Evolutionary conservation across 1,140 invertebrate species (phyloP).

Genomic region (Bactericera cockerelli): DNA sequence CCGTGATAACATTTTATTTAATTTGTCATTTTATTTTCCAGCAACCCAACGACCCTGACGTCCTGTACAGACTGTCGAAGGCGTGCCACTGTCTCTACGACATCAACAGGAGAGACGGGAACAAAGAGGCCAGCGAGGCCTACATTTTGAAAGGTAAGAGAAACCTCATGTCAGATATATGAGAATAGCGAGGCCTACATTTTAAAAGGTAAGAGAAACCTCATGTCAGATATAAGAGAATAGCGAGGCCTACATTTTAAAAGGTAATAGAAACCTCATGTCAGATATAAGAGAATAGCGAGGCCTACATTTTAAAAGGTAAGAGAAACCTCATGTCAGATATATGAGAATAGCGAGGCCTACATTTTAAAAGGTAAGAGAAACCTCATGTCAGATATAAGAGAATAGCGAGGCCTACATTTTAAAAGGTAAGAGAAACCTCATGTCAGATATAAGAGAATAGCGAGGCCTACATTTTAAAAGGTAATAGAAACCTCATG

Average conservation of each 20-base stretch:
- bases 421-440: slow-evolving; percentile 34
- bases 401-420: slow-evolving; percentile 37
- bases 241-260: slow-evolving; percentile 36
- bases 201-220: slow-evolving; percentile 34
- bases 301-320: slow-evolving; percentile 40
- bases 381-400: too few relatives aligned
- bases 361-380: slow-evolving; percentile 38
- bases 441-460: too few relatives aligned
- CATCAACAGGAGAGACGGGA: slow-evolving; percentile 29
- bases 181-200: slow-evolving; percentile 37
- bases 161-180: background rate
- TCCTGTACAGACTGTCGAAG: slow-evolving; percentile 53
- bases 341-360: slow-evolving; percentile 36
- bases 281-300: slow-evolving; percentile 34
- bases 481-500: slow-evolving; percentile 35
- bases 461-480: slow-evolving; percentile 36
- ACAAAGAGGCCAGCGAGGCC: slow-evolving; percentile 35
- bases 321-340: slow-evolving; percentile 17
- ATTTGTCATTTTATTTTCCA: background rate
- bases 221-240: slow-evolving; percentile 25
- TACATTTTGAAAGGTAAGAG: slow-evolving; percentile 38
- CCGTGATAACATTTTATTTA: too few relatives aligned
- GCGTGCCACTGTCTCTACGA: slow-evolving; percentile 39
- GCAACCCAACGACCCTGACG: slow-evolving; percentile 30
- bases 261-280: slow-evolving; percentile 32